Evolutionary conservation across 2,797 vertebrate genomes (phyloP), one percentile per base, ranked within the genome.

Genomic region (Lates japonicus): DNA sequence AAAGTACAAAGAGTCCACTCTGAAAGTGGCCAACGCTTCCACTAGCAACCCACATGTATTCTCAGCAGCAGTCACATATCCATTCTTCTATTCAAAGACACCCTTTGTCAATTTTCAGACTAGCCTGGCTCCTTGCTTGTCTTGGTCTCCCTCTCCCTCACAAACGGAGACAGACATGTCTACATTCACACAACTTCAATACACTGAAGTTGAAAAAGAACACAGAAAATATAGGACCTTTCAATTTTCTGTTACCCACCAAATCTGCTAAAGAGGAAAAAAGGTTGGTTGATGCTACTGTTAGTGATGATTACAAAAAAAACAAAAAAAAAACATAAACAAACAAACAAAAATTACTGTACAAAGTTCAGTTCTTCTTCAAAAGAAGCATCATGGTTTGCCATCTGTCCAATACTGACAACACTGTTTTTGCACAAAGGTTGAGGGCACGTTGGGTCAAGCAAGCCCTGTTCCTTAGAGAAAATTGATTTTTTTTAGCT

Each of bases 281-380:
- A 79, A 42, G 19, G 52, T 74, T 42, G 77, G 70, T 76, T 25
- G 74, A 86, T 94, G 93, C 93, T 94, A 94, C 94, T 67, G 69
- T 91, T 62, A 82, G 70, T 33, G 54, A 74, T 70, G 69, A 67
- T 83, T 79, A 82, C 70, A 88, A 85, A 60, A 74, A 16, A 55
- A n/a, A n/a, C n/a, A n/a, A n/a, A 2, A 70, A 60, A 74, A 14
- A 55, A 2, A 70, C 49, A 29, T 29, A 19, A 31, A 60, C 42
- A 19, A 25, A 60, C 8, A 37, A 52, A 41, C 1, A 57, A 10
- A 70, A 62, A 72, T 58, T 72, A 20, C 85, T 94, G 89, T 93
- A 94, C 93, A 93, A 86, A 90, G 84, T 84, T 86, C 73, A 80
- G 74, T 49, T 82, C 60, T 79, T 88, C 65, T 72, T 86, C 55